Evolutionary conservation across 1,140 invertebrate genomes (phyloP).

Genomic region (Drosophila kanapiae): DNA sequence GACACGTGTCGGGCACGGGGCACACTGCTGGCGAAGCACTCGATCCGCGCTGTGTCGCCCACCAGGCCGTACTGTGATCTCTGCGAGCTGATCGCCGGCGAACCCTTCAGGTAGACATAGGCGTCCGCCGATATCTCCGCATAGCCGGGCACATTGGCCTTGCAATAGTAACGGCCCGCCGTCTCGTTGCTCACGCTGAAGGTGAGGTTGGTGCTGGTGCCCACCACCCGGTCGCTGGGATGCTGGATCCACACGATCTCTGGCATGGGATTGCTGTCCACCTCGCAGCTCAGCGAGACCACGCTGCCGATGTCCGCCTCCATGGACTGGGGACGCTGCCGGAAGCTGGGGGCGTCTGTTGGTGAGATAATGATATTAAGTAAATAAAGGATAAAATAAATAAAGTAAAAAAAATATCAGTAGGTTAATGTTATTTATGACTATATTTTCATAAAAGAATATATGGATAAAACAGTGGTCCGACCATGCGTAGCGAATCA

Average conservation of each 20-base stretch:
- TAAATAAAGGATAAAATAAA: neutral
- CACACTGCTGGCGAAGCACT: slow-evolving; percentile 95
- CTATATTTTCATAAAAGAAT: too few species aligned
- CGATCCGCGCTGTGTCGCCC: slow-evolving; percentile 92
- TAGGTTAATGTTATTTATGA: too few species aligned
- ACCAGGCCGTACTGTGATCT: slow-evolving; percentile 91
- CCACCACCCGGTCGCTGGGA: slow-evolving; percentile 89
- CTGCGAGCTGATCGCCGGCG: slow-evolving; percentile 93
- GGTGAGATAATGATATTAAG: neutral
- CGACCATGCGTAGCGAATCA: too few species aligned
- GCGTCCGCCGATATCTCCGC: slow-evolving; percentile 93
- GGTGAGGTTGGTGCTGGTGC: slow-evolving; percentile 91
- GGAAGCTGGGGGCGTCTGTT: slow-evolving; percentile 88
- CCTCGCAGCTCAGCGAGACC: slow-evolving; percentile 91
- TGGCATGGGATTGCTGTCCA: slow-evolving; percentile 91
- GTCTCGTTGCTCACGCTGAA: slow-evolving; percentile 91
- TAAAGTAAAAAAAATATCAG: neutral
- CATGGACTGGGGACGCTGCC: slow-evolving; percentile 88
- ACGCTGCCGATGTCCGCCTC: slow-evolving; percentile 89
- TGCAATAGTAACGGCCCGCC: slow-evolving; percentile 94
- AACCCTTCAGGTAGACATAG: slow-evolving; percentile 93
- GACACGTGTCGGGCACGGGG: slow-evolving; percentile 93
- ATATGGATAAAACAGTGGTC: too few species aligned
- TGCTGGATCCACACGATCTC: slow-evolving; percentile 92
- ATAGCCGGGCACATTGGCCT: slow-evolving; percentile 93